Evolutionary conservation across 1,140 invertebrate species (phyloP).

Genomic region (Littorina saxatilis): DNA sequence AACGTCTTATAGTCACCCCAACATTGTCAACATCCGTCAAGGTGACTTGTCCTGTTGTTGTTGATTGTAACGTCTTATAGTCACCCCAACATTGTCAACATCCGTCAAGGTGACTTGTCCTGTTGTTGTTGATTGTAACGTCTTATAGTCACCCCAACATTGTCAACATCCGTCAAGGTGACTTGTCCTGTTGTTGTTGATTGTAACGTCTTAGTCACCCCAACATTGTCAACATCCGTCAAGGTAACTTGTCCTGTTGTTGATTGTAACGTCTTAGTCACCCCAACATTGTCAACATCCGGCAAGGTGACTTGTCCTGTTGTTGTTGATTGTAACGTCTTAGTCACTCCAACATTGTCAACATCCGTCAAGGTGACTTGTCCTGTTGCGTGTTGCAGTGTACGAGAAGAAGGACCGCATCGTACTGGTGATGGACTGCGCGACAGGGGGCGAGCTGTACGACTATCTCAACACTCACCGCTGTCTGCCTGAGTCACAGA

Average conservation of each 20-base stretch:
- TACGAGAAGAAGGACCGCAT: constrained; percentile 99
- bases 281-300: constrained; percentile 99
- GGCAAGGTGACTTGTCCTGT: constrained; percentile 98
- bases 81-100: constrained; percentile 99
- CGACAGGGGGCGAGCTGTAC: constrained; percentile 97
- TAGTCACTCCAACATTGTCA: constrained; percentile 98
- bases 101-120: constrained; percentile 93
- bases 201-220: constrained; percentile 92
- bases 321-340: too few species aligned
- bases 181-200: too few species aligned
- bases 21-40: constrained; percentile 99
- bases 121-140: too few species aligned
- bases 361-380: constrained; percentile 95
- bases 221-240: constrained; percentile 99
- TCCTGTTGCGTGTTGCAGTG: constrained; percentile 81
- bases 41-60: constrained; percentile 85
- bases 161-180: constrained; percentile 99
- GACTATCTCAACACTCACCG: constrained; percentile 97
- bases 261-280: constrained; percentile 89
- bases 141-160: constrained; percentile 99
- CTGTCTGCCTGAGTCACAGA: constrained; percentile 93
- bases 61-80: too few species aligned
- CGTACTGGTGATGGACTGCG: constrained; percentile 99
- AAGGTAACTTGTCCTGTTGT: too few species aligned
- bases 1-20: too few species aligned